Evolutionary conservation across 2,113 vertebrate genomes (phyloP).

Genomic region (Tapirus terrestris): DNA sequence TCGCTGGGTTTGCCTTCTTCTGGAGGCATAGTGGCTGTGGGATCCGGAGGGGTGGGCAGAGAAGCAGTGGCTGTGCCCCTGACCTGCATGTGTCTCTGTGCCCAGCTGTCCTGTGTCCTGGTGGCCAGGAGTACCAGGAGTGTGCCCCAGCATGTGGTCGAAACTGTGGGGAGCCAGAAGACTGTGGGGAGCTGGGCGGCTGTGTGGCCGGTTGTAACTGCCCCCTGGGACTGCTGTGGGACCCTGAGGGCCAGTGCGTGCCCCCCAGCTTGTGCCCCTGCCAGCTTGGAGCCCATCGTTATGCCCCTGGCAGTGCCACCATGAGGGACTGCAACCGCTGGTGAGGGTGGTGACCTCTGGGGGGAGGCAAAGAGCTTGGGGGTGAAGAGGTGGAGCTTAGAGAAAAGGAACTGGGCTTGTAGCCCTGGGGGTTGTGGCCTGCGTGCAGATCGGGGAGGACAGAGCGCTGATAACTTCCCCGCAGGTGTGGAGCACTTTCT

Average conservation of each 20-base stretch:
- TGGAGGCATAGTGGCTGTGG: accelerated
- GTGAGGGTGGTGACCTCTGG: slow-evolving; percentile 78
- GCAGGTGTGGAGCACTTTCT: accelerated
- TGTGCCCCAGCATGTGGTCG: slow-evolving; percentile 87
- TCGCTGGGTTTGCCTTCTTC: not conserved
- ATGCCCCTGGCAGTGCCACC: slow-evolving; percentile 83
- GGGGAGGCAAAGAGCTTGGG: not conserved
- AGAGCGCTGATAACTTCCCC: not conserved
- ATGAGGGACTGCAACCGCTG: slow-evolving; percentile 90
- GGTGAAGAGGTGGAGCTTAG: not conserved
- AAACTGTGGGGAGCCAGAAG: slow-evolving; percentile 87
- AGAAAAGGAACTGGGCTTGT: not conserved
- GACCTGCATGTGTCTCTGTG: not conserved
- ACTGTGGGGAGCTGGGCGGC: slow-evolving; percentile 57
- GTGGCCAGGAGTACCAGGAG: slow-evolving; percentile 92
- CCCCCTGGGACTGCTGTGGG: slow-evolving; percentile 88
- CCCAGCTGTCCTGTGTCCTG: slow-evolving; percentile 87
- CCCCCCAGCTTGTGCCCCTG: slow-evolving; percentile 88
- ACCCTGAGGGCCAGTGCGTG: slow-evolving; percentile 90
- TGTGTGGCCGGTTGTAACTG: slow-evolving; percentile 95
- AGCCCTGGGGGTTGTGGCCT: no score
- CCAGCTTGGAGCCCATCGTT: slow-evolving; percentile 77
- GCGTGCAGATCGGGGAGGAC: no score
- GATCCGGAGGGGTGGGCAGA: not conserved
- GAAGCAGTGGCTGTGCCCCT: not conserved